Percentiles rank a stretch among this genome's conserved stretches.
Evolutionary conservation across 1,140 invertebrate species (phyloP).

Genomic region (Bathynomus jamesi): DNA sequence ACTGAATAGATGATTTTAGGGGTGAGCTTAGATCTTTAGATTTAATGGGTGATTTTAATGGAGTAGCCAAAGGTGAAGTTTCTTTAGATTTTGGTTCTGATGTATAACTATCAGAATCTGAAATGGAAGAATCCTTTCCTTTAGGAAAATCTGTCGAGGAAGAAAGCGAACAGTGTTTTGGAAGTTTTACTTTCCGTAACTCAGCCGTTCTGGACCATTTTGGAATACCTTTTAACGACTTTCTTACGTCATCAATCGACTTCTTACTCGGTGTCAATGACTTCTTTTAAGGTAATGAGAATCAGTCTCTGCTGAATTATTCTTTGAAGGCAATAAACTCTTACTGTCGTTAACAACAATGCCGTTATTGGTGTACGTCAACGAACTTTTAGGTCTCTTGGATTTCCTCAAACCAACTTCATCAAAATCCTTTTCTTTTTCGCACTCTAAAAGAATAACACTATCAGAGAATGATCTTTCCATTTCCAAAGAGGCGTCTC

Average conservation of each 20-base stretch:
- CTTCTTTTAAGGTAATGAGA: neutral
- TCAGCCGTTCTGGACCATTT: neutral
- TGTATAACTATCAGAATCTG: too few relatives aligned
- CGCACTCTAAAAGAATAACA: neutral
- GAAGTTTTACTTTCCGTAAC: too few relatives aligned
- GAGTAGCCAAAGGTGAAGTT: constrained; percentile 20
- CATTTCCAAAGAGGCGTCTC: neutral
- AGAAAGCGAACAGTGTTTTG: too few relatives aligned
- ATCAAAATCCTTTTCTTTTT: neutral
- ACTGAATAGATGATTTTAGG: neutral
- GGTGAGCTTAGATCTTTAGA: constrained; percentile 10
- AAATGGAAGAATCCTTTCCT: too few relatives aligned
- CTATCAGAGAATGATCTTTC: neutral
- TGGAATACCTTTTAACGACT: constrained; percentile 11
- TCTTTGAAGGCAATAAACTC: neutral
- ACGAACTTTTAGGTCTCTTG: neutral
- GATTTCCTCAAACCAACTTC: neutral
- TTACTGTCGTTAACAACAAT: neutral
- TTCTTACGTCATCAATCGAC: constrained; percentile 11
- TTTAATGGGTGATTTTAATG: constrained; percentile 9
- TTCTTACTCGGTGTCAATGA: constrained; percentile 11
- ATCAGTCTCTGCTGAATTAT: neutral
- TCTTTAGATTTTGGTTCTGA: too few relatives aligned
- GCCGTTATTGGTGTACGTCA: neutral
- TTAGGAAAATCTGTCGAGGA: too few relatives aligned